These are phyloP conservation scores for Actenoides lindsayi DNA, from an alignment of 2,113 vertebrate species.

Conservation along the genomic window DNA sequence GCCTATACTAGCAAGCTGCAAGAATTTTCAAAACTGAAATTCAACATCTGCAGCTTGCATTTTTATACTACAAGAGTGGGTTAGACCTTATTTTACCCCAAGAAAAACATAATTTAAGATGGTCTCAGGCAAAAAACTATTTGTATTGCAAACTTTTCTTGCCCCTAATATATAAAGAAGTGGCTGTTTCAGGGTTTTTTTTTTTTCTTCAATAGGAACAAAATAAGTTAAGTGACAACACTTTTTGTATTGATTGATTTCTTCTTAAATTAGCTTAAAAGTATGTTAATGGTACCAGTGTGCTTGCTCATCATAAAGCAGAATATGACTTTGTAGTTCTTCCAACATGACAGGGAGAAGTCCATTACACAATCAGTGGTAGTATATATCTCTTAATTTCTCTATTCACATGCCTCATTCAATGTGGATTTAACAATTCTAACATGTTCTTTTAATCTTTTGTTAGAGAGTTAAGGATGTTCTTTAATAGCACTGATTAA, in stretches of 20 bases:
- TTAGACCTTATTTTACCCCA: not conserved
- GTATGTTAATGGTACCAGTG: not conserved
- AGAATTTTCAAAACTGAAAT: not conserved
- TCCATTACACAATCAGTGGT: not conserved
- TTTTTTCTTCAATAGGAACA: not conserved
- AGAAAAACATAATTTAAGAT: not conserved
- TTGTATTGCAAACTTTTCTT: not conserved
- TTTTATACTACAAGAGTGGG: not conserved
- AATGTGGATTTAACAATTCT: not conserved
- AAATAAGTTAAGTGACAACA: not conserved
- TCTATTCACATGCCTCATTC: not conserved
- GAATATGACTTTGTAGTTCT: not conserved
- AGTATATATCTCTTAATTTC: not conserved
- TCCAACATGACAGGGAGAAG: not conserved
- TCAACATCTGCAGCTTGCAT: not conserved
- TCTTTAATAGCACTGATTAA: not conserved
- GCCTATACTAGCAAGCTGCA: not conserved
- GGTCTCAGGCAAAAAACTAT: not conserved
- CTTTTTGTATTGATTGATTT: not conserved
- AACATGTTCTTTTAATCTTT: not conserved
- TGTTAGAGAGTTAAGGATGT: not conserved
- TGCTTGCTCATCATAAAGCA: not conserved
- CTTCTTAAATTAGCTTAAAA: not conserved
- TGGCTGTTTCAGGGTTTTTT: not conserved
- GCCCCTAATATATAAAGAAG: accelerated